Evolutionary conservation across 2,797 vertebrate species (phyloP), one percentile per base, ranked within the genome.

Genomic region (Scyliorhinus canicula): DNA sequence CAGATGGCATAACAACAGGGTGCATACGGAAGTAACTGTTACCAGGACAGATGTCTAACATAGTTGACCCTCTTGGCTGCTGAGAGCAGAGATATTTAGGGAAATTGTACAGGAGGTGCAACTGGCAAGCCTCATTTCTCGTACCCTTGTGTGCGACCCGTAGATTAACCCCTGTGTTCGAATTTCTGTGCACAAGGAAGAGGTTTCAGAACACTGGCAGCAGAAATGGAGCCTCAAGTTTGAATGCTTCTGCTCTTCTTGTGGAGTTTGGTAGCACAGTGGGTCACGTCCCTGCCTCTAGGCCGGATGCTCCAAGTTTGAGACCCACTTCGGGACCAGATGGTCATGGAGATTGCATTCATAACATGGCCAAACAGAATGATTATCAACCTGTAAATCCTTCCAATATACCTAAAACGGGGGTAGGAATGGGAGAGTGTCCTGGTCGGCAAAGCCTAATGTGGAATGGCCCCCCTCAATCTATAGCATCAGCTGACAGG

Each of bases 1-100:
- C 85, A 88, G 52, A 88, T 88, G 85, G 85, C 85, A 60, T 60
- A 88, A 88, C 85, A 55, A 11, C 85, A 88, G 85, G 85, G 85
- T n/a, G 85, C 55, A 35, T 57, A 60, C 52, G 85, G 85, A 88
- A 88, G 52, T 60, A 88, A 57, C 52, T 88, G 85, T 88, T 14
- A 60, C 55, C 14, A 31, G 52, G 85, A 88, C 85, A 57, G 85
- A 57, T 88, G 85, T 88, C 85, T 88, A 5, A 57, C 19, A n/a
- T 31, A 57, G 57, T 88, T 88, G 85, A 88, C 85, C 85, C 55
- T 19, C 31, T 88, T 88, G 52, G 85, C 31, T n/a, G 4, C 55
- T 57, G 31, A 88, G 11, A 88, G 12, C 31, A n/a, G 85, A 55
- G 52, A 88, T 19, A 57, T 88, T 88, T 88, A 6, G 52, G 31